Base-by-base conservation (phyloP, 2,797 vertebrate species). In the Menidia menidia region DNA sequence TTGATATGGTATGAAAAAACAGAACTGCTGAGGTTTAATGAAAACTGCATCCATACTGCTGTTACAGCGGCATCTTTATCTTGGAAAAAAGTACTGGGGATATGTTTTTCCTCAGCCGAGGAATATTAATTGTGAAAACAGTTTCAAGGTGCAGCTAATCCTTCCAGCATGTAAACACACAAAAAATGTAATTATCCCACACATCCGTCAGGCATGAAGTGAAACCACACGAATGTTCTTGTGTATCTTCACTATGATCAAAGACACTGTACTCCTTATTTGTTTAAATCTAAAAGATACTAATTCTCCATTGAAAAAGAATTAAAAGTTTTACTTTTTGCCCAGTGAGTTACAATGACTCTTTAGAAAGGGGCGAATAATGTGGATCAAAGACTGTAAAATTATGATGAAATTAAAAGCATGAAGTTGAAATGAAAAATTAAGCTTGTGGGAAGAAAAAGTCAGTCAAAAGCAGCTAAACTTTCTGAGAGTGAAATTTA, bases 401-500 rank as follows among this genome's bases (percentile, higher is more conserved):
- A 39, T 30, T 52, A 64, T 89, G 88, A 89, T 86, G 84, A 89
- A 88, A 91, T 43, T 56, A 72, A 30, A 65, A 68, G 31, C 25
- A 32, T 33, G 42, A 48, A 64, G 77, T 69, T 81, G 83, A 86
- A 84, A 89, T 67, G 33, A 62, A 65, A 82, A 72, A 69, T 72
- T 68, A 76, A 71, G 18, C 77, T 75, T 67, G 44, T 67, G 19
- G 19, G 80, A 64, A 78, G 81, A 71, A 78, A 42, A 58, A 75
- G 31, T 75, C 54, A 60, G 64, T 51, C 19, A 51, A 51, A 30
- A 66, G 70, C 74, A 60, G 64, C 39, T 33, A 16, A 73, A 73
- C 60, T 81, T 81, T 60, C 54, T 43, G 45, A 52, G 48, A 44
- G 9, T 41, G 33, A 69, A 74, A 64, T 64, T 75, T 18, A 55